These are phyloP conservation scores for Microcebus jonahi DNA, from an alignment of 2,113 vertebrate genomes.

Conservation along the genomic window DNA sequence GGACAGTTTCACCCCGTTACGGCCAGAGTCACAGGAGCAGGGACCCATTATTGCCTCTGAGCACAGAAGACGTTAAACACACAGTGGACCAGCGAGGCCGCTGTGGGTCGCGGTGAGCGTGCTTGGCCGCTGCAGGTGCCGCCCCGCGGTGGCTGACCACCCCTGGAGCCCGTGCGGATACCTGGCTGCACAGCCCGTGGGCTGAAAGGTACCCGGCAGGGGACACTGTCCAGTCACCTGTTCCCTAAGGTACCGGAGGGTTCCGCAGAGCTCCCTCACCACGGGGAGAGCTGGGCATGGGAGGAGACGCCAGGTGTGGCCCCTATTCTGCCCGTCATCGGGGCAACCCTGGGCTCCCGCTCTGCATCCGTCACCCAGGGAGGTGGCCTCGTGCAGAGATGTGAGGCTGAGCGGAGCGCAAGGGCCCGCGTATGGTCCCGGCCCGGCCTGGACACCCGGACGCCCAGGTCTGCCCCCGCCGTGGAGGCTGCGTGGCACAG, in stretches of 20 bases:
- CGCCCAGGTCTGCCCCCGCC: neutral
- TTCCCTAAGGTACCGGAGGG: neutral
- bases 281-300: fast-evolving
- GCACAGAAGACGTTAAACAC: neutral
- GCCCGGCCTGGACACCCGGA: neutral
- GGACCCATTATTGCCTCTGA: neutral
- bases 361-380: neutral
- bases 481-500: neutral
- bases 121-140: neutral
- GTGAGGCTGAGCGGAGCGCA: neutral
- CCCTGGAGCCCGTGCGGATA: fast-evolving
- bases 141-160: neutral
- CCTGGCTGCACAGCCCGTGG: neutral
- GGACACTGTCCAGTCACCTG: neutral
- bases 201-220: neutral
- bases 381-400: too few species aligned
- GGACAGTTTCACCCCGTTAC: neutral
- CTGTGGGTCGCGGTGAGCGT: fast-evolving
- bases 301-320: neutral
- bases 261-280: neutral
- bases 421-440: fast-evolving
- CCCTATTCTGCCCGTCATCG: neutral
- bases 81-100: neutral
- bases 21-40: neutral
- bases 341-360: neutral